Evolutionary conservation across 1,140 invertebrate genomes (phyloP).

Genomic region (Drosophila parabipectinata): DNA sequence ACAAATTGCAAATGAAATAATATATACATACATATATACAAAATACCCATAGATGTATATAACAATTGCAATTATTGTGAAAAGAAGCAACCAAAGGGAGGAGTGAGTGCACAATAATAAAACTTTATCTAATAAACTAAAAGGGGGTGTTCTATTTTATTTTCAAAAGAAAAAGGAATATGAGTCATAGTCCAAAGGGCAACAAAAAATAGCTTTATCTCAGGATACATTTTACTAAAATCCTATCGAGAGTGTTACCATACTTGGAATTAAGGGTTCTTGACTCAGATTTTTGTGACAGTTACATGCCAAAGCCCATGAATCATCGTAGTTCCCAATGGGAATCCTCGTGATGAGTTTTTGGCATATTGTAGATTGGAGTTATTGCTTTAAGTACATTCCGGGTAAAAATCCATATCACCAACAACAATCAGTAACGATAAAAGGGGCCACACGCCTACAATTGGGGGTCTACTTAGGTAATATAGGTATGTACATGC

Average conservation of each 20-base stretch:
- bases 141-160: not conserved
- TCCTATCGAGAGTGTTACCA: too few species aligned
- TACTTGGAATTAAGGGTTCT: too few species aligned
- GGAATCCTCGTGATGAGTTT: slow-evolving; percentile 8
- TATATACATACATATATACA: not conserved
- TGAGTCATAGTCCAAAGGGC: not conserved
- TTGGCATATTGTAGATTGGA: slow-evolving; percentile 3
- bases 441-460: not conserved
- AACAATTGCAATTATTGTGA: not conserved
- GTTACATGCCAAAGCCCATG: slow-evolving; percentile 27
- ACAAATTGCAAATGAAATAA: slow-evolving; percentile 2
- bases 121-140: slow-evolving; percentile 4
- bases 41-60: not conserved
- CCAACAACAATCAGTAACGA: not conserved
- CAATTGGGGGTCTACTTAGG: too few species aligned
- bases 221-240: not conserved
- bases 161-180: not conserved
- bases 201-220: not conserved
- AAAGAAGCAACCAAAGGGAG: not conserved
- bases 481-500: too few species aligned
- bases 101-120: slow-evolving; percentile 11
- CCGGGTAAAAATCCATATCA: slow-evolving; percentile 18
- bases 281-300: slow-evolving; percentile 3
- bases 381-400: slow-evolving; percentile 29
- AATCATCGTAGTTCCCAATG: slow-evolving; percentile 13